Base-by-base conservation (phyloP, 2,888 invertebrate genomes). In the Adineta ricciae region DNA sequence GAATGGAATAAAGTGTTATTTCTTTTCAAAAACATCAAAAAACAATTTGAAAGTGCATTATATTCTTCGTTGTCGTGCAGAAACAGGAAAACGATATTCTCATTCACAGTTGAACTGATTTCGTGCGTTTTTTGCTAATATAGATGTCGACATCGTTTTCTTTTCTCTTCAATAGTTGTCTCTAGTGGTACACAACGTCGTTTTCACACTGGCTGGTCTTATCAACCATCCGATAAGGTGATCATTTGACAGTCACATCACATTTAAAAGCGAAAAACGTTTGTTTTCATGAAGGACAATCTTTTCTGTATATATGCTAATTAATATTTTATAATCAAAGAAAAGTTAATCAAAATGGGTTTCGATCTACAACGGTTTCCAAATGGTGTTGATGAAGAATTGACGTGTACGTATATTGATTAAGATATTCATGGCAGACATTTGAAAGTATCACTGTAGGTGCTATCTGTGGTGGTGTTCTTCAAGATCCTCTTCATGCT, bases 321-420 rank as follows among this genome's bases (percentile, higher is more conserved):
- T 52, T 50, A 50, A 50, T 50, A 16, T 50, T 50, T 16, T 5
- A 9, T 16, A 64, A 32, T 1, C 14, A 19, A 64, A 64, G n/a
- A n/a, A n/a, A n/a, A n/a, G n/a, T n/a, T n/a, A n/a, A n/a, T n/a
- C n/a, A n/a, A 64, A 16, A 97, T 97, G 97, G 97, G 97, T 89
- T 97, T 94, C 92, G 97, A 97, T 92, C 93, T 95, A 88, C 94
- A 93, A 91, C 93, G 97, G 89, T 97, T 97, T 92, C 94, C 95
- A 92, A 95, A 95, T 89, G 95, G 95, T 91, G 96, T 97, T 88
- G 97, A 97, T 91, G 97, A 97, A 92, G 97, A 97, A 92, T 92
- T 97, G 87, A 93, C 97, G 88, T 97, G 97, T 90, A 64, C 7
- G 32, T 64, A 36, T 14, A 46, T 64, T 2, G 32, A 64, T 24